Evolutionary conservation across 2,888 invertebrate species (phyloP).

Genomic region (Eretmocerus hayati): DNA sequence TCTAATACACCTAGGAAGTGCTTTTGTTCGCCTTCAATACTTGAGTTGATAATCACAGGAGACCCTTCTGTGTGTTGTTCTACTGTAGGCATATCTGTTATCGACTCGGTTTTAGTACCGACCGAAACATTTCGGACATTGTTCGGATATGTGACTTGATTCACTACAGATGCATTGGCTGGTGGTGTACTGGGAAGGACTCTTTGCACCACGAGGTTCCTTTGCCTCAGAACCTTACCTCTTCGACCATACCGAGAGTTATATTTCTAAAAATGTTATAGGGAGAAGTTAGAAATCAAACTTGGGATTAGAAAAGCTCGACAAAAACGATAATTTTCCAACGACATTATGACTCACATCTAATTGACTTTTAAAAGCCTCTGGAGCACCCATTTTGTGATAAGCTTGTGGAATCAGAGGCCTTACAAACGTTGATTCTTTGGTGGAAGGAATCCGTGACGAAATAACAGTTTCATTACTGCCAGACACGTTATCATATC

Average conservation of each 20-base stretch:
- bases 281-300: constrained; percentile 11
- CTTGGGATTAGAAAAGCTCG: neutral
- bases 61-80: constrained; percentile 20
- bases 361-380: constrained; percentile 48
- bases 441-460: constrained; percentile 39
- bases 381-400: constrained; percentile 40
- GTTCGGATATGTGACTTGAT: constrained; percentile 18
- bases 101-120: constrained; percentile 22
- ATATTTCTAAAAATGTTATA: constrained; percentile 45
- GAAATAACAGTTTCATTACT: constrained; percentile 44
- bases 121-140: constrained; percentile 22
- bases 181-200: constrained; percentile 63
- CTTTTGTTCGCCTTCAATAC: constrained; percentile 20
- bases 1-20: constrained; percentile 34
- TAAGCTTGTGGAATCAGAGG: constrained; percentile 43
- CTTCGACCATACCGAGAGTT: constrained; percentile 46
- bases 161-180: no score
- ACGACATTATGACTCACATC: constrained; percentile 42
- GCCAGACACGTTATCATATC: constrained; percentile 39
- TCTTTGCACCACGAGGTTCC: constrained; percentile 69
- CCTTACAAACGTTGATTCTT: constrained; percentile 42
- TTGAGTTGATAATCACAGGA: constrained; percentile 20
- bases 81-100: constrained; percentile 18
- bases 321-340: neutral
- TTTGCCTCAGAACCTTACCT: constrained; percentile 45